A percentile compares a stretch with the other conserved stretches of the same genome.
Evolutionary conservation across 2,888 invertebrate species (phyloP).

Genomic region (Atethmia centrago): DNA sequence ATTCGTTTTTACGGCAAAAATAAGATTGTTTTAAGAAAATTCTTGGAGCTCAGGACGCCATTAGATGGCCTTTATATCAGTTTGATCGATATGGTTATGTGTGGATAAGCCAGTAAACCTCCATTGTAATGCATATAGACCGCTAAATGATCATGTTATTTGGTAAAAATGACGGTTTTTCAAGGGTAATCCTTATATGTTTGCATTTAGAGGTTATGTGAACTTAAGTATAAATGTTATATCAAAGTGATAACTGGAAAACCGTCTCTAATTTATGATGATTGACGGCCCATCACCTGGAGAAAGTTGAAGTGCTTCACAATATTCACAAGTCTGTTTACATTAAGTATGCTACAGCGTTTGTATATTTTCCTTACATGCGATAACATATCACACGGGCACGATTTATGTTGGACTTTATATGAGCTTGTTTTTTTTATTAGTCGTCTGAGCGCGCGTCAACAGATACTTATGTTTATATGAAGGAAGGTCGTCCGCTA

Average conservation of each 20-base stretch:
- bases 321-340: constrained; percentile 84
- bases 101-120: background rate
- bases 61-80: background rate
- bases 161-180: background rate
- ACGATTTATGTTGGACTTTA: constrained; percentile 66
- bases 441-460: constrained; percentile 58
- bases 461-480: constrained; percentile 62
- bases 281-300: constrained; percentile 86
- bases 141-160: background rate
- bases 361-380: constrained; percentile 74
- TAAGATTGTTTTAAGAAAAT: background rate
- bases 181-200: background rate
- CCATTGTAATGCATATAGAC: background rate
- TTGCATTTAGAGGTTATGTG: constrained; percentile 31
- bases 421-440: constrained; percentile 67
- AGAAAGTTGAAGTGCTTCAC: constrained; percentile 86
- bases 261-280: constrained; percentile 84
- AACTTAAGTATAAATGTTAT: constrained; percentile 67
- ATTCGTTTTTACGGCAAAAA: background rate
- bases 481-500: constrained; percentile 72
- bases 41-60: background rate
- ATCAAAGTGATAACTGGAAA: constrained; percentile 83
- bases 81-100: background rate
- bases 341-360: constrained; percentile 77
- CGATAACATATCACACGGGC: constrained; percentile 63